Conservation (phyloP, 2,888 invertebrate genomes). For the Macaria notata region DNA sequence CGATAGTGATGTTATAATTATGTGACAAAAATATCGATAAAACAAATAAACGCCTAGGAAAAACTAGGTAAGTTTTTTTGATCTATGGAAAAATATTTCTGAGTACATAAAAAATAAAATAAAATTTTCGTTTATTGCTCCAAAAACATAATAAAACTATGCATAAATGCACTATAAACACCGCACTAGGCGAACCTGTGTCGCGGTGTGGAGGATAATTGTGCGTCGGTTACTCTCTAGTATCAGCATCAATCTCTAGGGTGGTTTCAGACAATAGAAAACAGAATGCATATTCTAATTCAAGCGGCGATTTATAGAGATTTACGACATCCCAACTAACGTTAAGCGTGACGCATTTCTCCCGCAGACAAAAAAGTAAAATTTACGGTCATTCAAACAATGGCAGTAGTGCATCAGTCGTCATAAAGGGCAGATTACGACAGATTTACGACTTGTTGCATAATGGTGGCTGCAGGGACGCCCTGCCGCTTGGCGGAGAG, state of each 20-base stretch:
- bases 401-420: slow-evolving; percentile 74
- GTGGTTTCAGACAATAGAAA: neutral
- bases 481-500: too few relatives aligned
- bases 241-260: neutral
- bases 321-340: slow-evolving; percentile 21
- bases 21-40: neutral
- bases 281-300: slow-evolving; percentile 4
- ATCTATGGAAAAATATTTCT: neutral
- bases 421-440: slow-evolving; percentile 77
- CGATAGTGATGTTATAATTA: slow-evolving; percentile 7
- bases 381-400: slow-evolving; percentile 67
- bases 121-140: too few relatives aligned
- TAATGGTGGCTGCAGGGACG: slow-evolving; percentile 40
- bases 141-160: too few relatives aligned
- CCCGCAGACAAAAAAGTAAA: slow-evolving; percentile 38
- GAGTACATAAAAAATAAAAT: too few relatives aligned
- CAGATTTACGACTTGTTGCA: slow-evolving; percentile 72
- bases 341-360: slow-evolving; percentile 13
- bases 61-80: too few relatives aligned
- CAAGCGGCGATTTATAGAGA: slow-evolving; percentile 17
- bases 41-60: neutral
- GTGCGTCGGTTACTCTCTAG: too few relatives aligned
- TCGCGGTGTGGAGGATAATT: too few relatives aligned
- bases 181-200: too few relatives aligned
- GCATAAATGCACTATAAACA: too few relatives aligned